Conservation (phyloP, 2,797 vertebrate species). For the Pelobates cultripes region DNA sequence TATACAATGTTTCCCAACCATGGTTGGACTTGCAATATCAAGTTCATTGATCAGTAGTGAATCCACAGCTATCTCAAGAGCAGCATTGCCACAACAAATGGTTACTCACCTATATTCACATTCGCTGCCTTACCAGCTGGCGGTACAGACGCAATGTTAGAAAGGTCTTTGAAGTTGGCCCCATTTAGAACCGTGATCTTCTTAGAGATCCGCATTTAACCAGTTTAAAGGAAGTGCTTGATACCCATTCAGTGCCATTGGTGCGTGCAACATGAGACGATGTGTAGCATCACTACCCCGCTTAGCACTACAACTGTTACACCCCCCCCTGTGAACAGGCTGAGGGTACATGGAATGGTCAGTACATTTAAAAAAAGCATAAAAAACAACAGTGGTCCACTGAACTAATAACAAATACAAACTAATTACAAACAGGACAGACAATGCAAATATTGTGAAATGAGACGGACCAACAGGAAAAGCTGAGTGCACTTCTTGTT, state of each 20-base stretch:
- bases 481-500: background rate
- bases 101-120: background rate
- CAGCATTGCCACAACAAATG: background rate
- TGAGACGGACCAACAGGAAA: constrained; percentile 27
- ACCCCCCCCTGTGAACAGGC: background rate
- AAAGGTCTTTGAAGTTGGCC: background rate
- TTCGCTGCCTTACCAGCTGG: background rate
- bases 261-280: background rate
- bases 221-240: constrained; percentile 3
- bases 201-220: background rate
- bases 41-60: background rate
- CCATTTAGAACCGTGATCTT: background rate
- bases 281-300: background rate
- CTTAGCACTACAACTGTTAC: background rate
- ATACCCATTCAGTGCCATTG: background rate
- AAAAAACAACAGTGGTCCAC: background rate
- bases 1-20: background rate
- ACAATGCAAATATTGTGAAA: constrained; percentile 33
- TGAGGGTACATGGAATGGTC: background rate
- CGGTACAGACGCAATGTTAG: background rate
- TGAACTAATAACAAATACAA: background rate
- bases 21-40: background rate
- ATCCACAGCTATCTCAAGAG: background rate
- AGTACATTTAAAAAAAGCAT: background rate
- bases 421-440: background rate